phyloP scores from a whole-genome alignment of 2,113 vertebrate species.

The Amazona vittata region DNA sequence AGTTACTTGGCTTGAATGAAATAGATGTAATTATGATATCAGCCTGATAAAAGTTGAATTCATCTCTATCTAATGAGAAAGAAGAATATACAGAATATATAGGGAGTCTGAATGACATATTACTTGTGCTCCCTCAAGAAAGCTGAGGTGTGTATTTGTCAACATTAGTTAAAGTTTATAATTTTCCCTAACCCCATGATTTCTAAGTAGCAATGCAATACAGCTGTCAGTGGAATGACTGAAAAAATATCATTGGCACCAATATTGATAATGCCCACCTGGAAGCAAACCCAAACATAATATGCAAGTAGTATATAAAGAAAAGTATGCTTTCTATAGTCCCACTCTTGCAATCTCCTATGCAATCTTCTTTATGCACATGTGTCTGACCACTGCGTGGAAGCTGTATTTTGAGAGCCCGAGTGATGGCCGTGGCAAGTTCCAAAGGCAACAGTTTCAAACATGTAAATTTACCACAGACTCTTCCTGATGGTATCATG shows the following conservation, averaged over 20 bases:
- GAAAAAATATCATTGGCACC: background rate
- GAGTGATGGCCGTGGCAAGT: background rate
- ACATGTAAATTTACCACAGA: background rate
- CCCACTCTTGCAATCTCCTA: background rate
- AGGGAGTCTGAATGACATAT: background rate
- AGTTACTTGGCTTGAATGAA: background rate
- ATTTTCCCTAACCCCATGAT: background rate
- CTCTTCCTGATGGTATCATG: background rate
- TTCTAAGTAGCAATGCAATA: background rate
- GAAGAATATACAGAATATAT: background rate
- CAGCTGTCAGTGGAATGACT: background rate
- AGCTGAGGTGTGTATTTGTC: background rate
- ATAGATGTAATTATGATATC: background rate
- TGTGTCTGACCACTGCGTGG: background rate
- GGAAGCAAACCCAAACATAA: background rate
- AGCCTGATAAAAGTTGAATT: background rate
- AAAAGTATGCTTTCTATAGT: background rate
- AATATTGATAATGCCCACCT: fast-evolving
- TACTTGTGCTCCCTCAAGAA: background rate
- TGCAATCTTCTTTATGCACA: background rate
- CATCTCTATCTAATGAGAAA: background rate
- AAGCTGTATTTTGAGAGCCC: background rate
- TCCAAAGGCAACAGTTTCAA: background rate
- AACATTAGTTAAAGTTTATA: fast-evolving
- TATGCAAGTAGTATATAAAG: background rate